phyloP scores from a whole-genome alignment of 2,113 vertebrate species.

The Nothoprocta pentlandii region DNA sequence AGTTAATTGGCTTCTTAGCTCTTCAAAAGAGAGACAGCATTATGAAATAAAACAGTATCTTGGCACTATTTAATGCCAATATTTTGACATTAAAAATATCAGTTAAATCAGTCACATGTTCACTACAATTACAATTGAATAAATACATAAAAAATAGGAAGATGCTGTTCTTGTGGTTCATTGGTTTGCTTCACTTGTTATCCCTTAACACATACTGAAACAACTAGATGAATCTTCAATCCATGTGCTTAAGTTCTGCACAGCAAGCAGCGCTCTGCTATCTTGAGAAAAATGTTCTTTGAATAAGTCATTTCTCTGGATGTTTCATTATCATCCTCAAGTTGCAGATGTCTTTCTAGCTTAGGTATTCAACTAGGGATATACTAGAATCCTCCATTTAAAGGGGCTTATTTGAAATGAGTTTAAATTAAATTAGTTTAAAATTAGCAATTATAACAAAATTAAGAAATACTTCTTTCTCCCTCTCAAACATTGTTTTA shows the following conservation, averaged over 20 bases:
- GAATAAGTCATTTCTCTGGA: background rate
- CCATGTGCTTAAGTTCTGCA: background rate
- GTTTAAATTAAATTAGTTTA: no score
- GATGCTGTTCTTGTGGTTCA: background rate
- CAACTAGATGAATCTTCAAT: background rate
- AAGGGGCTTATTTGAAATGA: background rate
- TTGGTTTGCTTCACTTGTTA: background rate
- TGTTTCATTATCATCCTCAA: background rate
- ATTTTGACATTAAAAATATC: background rate
- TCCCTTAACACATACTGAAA: background rate
- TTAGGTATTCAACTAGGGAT: background rate
- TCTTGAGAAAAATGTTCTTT: background rate
- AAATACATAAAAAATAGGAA: background rate
- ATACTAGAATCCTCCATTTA: background rate
- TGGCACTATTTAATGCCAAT: no score
- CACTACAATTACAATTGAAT: background rate
- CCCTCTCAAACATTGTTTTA: no score
- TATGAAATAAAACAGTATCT: background rate
- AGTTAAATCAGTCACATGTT: background rate
- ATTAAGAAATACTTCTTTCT: background rate
- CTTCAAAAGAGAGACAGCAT: no score
- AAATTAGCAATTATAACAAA: background rate
- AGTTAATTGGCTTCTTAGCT: background rate
- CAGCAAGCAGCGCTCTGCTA: background rate
- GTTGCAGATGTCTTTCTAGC: background rate